Percentiles rank a stretch among this genome's conserved stretches.
Conservation (phyloP, 2,797 vertebrate genomes). For the Coregonus sp. region DNA sequence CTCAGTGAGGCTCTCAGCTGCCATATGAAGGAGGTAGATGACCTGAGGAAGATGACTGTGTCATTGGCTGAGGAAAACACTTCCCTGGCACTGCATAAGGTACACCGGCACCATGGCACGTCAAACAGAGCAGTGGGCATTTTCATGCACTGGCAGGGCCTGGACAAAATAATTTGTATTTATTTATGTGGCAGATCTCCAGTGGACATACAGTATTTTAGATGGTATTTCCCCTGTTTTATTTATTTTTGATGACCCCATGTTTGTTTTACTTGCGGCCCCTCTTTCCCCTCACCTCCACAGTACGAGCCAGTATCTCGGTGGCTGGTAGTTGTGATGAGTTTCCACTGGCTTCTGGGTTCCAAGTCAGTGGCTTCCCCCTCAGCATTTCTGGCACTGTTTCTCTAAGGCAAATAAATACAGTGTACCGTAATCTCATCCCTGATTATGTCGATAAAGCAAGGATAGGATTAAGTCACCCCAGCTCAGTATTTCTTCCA, state of each 20-base stretch:
- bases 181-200: constrained; percentile 52
- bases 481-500: constrained; percentile 25
- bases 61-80: constrained; percentile 73
- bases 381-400: constrained; percentile 47
- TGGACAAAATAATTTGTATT: constrained; percentile 41
- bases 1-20: constrained; percentile 80
- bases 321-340: constrained; percentile 71
- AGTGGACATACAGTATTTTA: constrained; percentile 59
- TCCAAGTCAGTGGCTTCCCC: constrained; percentile 64
- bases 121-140: constrained; percentile 48
- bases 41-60: constrained; percentile 70
- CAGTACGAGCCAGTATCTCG: constrained; percentile 68
- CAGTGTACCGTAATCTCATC: constrained; percentile 54
- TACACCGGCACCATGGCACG: constrained; percentile 41
- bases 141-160: constrained; percentile 16
- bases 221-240: constrained; percentile 69
- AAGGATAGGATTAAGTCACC: constrained; percentile 37
- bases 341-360: constrained; percentile 71
- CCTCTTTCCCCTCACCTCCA: constrained; percentile 56
- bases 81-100: constrained; percentile 72
- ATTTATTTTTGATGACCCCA: constrained; percentile 71
- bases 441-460: constrained; percentile 43
- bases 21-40: constrained; percentile 78
- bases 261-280: constrained; percentile 78
- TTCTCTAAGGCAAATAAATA: constrained; percentile 66